Conservation (phyloP, 2,113 vertebrate genomes). For the Lasiurus cinereus region DNA sequence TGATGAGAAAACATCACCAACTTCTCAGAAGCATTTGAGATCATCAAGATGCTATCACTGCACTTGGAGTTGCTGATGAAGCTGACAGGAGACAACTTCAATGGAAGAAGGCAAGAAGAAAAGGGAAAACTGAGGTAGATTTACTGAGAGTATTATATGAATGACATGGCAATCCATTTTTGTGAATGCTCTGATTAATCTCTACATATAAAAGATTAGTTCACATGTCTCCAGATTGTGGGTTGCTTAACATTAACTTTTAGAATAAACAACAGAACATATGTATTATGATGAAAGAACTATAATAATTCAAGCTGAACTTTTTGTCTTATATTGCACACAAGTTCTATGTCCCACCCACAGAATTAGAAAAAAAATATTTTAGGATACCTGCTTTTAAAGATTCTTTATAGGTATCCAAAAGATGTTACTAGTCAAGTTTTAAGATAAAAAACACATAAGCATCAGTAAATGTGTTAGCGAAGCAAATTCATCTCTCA, state of each 20-base stretch:
- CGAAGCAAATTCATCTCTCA: slow-evolving; percentile 13
- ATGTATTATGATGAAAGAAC: slow-evolving; percentile 77
- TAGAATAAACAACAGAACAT: slow-evolving; percentile 86
- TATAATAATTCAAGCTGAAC: slow-evolving; percentile 72
- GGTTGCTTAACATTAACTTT: slow-evolving; percentile 87
- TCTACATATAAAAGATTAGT: slow-evolving; percentile 90
- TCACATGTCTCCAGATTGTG: slow-evolving; percentile 84
- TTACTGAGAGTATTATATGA: slow-evolving; percentile 87
- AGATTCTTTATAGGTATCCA: neutral
- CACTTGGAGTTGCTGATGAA: slow-evolving; percentile 90
- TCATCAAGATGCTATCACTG: slow-evolving; percentile 92
- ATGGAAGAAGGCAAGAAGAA: slow-evolving; percentile 87
- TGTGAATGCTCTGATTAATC: slow-evolving; percentile 89
- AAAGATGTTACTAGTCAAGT: neutral
- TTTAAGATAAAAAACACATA: slow-evolving; percentile 19
- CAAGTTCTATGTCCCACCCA: slow-evolving; percentile 56
- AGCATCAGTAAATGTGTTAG: neutral
- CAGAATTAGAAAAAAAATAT: slow-evolving; percentile 23
- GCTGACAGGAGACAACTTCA: slow-evolving; percentile 93
- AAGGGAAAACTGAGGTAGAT: slow-evolving; percentile 90
- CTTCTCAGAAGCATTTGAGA: slow-evolving; percentile 93
- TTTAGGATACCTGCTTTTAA: neutral
- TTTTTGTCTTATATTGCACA: slow-evolving; percentile 41
- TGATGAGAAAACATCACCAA: slow-evolving; percentile 95
- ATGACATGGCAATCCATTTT: slow-evolving; percentile 88